Conservation (phyloP, 2,888 invertebrate genomes). For the Hemistola chrysoprasaria region DNA sequence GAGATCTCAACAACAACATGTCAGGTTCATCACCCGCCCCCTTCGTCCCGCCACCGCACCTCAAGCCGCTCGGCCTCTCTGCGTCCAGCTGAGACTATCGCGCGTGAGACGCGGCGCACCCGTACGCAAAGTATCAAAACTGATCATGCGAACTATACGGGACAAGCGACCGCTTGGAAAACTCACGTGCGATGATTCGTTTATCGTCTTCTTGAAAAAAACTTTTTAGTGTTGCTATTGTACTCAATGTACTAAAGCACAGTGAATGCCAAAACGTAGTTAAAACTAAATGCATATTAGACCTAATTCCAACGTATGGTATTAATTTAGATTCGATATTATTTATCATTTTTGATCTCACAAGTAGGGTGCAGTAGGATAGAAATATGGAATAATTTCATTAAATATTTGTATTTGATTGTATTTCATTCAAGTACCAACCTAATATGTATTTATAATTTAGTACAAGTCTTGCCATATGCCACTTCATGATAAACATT, state of each 20-base stretch:
- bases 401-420: no score
- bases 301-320: slow-evolving; percentile 3
- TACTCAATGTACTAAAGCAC: slow-evolving; percentile 44
- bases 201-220: slow-evolving; percentile 15
- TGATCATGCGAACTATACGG: slow-evolving; percentile 42
- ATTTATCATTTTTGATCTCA: slow-evolving; percentile 61
- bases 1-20: slow-evolving; percentile 88
- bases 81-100: slow-evolving; percentile 85
- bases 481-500: no score
- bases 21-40: slow-evolving; percentile 76
- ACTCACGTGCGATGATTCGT: slow-evolving; percentile 26
- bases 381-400: slow-evolving; percentile 29
- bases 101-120: slow-evolving; percentile 71
- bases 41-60: slow-evolving; percentile 77
- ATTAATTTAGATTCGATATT: slow-evolving; percentile 23
- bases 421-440: no score
- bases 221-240: slow-evolving; percentile 21
- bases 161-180: slow-evolving; percentile 16
- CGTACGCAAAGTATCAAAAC: slow-evolving; percentile 73
- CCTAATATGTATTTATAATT: no score
- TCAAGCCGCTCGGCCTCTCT: slow-evolving; percentile 82
- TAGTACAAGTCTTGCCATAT: no score
- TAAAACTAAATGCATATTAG: slow-evolving; percentile 22
- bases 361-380: slow-evolving; percentile 49
- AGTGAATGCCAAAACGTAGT: slow-evolving; percentile 66